Base-by-base conservation (phyloP, 2,113 vertebrate species). In the Glareola pratincola region DNA sequence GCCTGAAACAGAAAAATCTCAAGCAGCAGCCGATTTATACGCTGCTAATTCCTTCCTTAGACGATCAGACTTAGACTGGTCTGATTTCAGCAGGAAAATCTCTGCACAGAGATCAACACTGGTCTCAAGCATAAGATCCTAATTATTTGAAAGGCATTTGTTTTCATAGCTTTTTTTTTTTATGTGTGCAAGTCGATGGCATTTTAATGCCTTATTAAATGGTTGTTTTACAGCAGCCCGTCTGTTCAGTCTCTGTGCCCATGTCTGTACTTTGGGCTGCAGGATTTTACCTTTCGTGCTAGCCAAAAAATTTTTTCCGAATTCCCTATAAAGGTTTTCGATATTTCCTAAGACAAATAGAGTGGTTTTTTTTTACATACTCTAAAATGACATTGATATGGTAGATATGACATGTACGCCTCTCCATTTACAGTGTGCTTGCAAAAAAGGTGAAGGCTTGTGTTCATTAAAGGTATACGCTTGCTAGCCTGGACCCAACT, bases 161-260 rank as follows among this genome's bases (percentile, higher is more conserved):
- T 98, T 98, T 98, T 98, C 98, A 98, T 98, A 98, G 97, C 63
- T 64, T 94, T 78, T 96, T 97, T 97, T 96, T 96, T 98, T 91
- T 62, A 95, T 95, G 97, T 98, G 98, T 98, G 95, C 97, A 94
- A 96, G 95, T 98, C 98, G 97, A 98, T 98, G 98, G 98, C 98
- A 98, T 98, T 98, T 98, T 98, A 98, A 98, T 98, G 98, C 98
- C 98, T 98, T 98, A 98, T 98, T 98, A 98, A 98, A 98, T 48
- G 96, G 97, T 84, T 94, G 92, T 98, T 98, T 98, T 98, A 97
- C 98, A 98, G 98, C 98, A 96, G 97, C 97, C 97, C 92, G 97
- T 97, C 98, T 98, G 98, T 97, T 98, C 94, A 87, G 82, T 94
- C 90, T 97, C 97, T 97, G 97, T 96, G 98, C 97, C 97, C 96